Evolutionary conservation across 2,113 vertebrate genomes (phyloP), one percentile per base, ranked within the genome.

Genomic region (Tenebrosternarchus preto): DNA sequence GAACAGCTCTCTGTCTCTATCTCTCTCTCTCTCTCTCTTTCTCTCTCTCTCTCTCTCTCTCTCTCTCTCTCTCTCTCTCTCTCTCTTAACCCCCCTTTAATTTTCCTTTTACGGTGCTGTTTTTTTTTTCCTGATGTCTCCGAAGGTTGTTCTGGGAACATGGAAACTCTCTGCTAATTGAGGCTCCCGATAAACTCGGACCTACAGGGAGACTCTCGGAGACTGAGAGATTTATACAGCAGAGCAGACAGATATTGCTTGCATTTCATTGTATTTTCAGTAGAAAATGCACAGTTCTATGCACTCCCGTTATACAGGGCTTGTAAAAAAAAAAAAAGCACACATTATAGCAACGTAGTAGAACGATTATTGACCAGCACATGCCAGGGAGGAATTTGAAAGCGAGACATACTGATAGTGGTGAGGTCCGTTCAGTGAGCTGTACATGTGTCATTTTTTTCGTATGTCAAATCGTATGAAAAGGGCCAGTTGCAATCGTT

Each of bases 311-410:
- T 70, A 75, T 24, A 36, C 4, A 25, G 24, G 39, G 22, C 70
- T 78, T 70, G 1, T n/a, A n/a, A n/a, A n/a, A n/a, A n/a, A n/a
- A n/a, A n/a, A n/a, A 27, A 60, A 59, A 77, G 73, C 67, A 67
- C 36, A 55, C 22, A 27, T 66, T 12, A 12, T 50, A 15, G 43
- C 11, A 50, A 12, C 43, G 15, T 50, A 50, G 43, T 50, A 12
- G 9, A 50, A 50, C 1, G 43, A 15, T 15, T 50, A 50, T 50
- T 50, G 43, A 15, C 43, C 15, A 12, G 43, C 43, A 50, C 43
- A 50, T 12, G 15, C 43, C 43, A 50, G 8, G 43, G 43, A 50
- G 43, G 1, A 9, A 15, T 50, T 50, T 50, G 12, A 50, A 50
- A 50, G 43, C 43, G 1, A 12, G 12, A 15, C 43, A 12, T 50